Evolutionary conservation across 2,888 invertebrate species (phyloP).

Genomic region (Spatulosminthurus flaviceps): DNA sequence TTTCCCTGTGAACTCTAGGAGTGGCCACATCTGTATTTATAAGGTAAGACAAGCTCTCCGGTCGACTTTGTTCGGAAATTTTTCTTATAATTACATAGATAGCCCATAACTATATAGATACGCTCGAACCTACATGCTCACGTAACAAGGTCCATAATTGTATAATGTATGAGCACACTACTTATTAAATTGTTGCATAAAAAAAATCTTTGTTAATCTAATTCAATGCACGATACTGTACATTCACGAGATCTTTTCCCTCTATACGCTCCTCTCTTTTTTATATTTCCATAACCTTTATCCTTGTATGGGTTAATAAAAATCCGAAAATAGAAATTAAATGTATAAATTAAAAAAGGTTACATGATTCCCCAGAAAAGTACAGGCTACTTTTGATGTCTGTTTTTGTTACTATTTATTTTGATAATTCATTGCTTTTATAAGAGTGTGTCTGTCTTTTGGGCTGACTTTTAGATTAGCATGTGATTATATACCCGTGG

Average conservation of each 20-base stretch:
- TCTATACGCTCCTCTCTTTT: too few species aligned
- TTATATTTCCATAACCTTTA: background rate
- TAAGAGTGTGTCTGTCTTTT: too few species aligned
- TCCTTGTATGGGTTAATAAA: background rate
- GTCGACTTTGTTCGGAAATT: constrained; percentile 27
- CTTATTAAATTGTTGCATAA: too few species aligned
- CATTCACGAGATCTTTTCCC: too few species aligned
- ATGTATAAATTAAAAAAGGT: background rate
- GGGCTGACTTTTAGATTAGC: too few species aligned
- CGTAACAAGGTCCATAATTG: too few species aligned
- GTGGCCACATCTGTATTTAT: constrained; percentile 46
- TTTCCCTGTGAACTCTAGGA: constrained; percentile 40
- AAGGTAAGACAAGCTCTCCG: constrained; percentile 35
- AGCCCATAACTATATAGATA: too few species aligned
- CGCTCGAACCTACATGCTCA: too few species aligned
- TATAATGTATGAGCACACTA: too few species aligned
- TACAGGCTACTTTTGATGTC: background rate
- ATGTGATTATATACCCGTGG: background rate
- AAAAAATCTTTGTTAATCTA: too few species aligned
- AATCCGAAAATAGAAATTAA: background rate
- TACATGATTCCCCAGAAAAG: background rate
- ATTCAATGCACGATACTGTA: too few species aligned
- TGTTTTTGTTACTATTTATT: background rate
- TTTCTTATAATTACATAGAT: background rate
- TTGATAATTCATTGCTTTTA: background rate